Evolutionary conservation across 2,113 vertebrate genomes (phyloP).

Genomic region (Sorex fumeus): DNA sequence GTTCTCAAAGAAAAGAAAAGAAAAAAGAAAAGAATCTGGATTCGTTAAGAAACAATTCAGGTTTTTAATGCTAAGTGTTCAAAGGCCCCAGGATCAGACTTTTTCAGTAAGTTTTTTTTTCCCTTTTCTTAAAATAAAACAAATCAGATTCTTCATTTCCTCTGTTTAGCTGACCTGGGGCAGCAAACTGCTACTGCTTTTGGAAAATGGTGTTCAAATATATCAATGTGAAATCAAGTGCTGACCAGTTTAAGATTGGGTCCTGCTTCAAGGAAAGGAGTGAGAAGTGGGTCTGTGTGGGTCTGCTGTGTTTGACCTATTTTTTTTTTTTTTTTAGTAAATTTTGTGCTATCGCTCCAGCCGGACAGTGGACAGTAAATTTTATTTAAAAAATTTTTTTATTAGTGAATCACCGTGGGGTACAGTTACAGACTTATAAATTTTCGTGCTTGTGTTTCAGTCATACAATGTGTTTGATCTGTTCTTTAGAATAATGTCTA

Average conservation of each 20-base stretch:
- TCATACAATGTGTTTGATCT: slow-evolving; percentile 23
- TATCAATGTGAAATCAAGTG: slow-evolving; percentile 36
- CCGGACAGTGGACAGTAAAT: no score
- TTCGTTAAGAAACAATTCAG: slow-evolving; percentile 53
- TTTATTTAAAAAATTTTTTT: no score
- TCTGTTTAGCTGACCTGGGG: slow-evolving; percentile 32
- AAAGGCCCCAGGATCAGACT: slow-evolving; percentile 13
- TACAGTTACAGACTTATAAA: no score
- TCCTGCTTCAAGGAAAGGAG: not conserved
- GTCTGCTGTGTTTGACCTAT: slow-evolving; percentile 32
- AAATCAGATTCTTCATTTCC: slow-evolving; percentile 55
- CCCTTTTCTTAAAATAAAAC: slow-evolving; percentile 56
- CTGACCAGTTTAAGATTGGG: not conserved
- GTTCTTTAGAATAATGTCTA: slow-evolving; percentile 39
- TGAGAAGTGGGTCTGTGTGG: not conserved
- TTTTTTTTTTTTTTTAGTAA: no score
- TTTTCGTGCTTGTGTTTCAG: no score
- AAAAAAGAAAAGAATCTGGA: slow-evolving; percentile 29
- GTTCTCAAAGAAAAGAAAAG: slow-evolving; percentile 51
- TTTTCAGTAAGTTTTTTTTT: not conserved
- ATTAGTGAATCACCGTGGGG: no score
- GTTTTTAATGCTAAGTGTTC: slow-evolving; percentile 61
- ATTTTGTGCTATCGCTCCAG: no score
- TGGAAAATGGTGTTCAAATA: slow-evolving; percentile 50
- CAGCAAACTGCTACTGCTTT: slow-evolving; percentile 29